A percentile compares a stretch with the other conserved stretches of the same genome.
phyloP scores from a whole-genome alignment of 1,140 invertebrate genomes.

The Apis dorsata region DNA sequence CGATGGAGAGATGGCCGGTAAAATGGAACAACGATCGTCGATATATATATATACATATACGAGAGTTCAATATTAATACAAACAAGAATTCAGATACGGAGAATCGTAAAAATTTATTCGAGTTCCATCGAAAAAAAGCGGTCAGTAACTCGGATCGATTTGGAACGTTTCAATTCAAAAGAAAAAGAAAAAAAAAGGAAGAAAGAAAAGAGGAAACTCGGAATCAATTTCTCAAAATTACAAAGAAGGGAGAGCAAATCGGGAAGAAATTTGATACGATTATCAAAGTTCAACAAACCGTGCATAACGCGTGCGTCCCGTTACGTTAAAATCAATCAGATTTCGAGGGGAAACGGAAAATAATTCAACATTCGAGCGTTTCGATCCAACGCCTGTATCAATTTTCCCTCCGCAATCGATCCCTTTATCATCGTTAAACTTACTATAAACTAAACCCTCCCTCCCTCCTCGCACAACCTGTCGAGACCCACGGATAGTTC shows the following conservation, averaged over 20 bases:
- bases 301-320: neutral
- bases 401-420: neutral
- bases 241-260: no score
- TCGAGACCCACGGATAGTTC: no score
- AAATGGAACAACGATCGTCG: constrained; percentile 1
- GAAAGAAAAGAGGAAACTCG: no score
- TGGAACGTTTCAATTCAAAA: no score
- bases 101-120: neutral
- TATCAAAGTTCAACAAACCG: neutral
- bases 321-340: neutral
- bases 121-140: no score
- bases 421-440: no score
- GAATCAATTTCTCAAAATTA: neutral
- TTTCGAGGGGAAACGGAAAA: neutral
- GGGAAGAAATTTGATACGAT: neutral
- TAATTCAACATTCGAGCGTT: neutral
- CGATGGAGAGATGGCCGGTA: neutral
- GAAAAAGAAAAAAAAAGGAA: no score
- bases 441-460: no score
- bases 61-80: neutral
- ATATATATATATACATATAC: neutral
- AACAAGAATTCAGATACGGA: neutral
- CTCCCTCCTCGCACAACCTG: no score
- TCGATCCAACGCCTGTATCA: neutral
- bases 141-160: neutral